Evolutionary conservation across 1,140 invertebrate species (phyloP).

Genomic region (Megathymus violae): DNA sequence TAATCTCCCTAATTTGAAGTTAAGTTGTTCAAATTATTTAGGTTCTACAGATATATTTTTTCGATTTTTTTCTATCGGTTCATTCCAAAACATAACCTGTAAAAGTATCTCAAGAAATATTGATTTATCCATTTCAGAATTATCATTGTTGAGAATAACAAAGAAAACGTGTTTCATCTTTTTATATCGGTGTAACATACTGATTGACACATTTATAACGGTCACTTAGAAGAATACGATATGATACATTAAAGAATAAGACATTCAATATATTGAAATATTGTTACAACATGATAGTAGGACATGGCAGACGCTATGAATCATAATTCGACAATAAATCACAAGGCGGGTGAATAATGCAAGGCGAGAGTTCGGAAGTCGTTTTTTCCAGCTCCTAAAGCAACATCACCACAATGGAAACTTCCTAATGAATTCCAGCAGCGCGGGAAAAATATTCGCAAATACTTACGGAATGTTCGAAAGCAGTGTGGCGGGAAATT

Average conservation of each 20-base stretch:
- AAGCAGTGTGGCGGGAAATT: constrained; percentile 22
- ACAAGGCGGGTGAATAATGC: constrained; percentile 52
- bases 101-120: too few relatives aligned
- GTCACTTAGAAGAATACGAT: too few relatives aligned
- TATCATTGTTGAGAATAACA: too few relatives aligned
- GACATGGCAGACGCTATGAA: constrained; percentile 3
- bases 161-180: too few relatives aligned
- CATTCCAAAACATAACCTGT: too few relatives aligned
- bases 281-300: neutral
- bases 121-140: too few relatives aligned
- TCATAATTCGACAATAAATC: constrained; percentile 32
- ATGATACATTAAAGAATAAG: neutral
- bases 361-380: constrained; percentile 42
- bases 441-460: constrained; percentile 41
- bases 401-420: constrained; percentile 39
- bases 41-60: too few relatives aligned
- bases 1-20: too few relatives aligned
- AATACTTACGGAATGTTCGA: constrained; percentile 38
- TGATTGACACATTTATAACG: too few relatives aligned
- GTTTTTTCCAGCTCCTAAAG: constrained; percentile 40
- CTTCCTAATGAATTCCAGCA: constrained; percentile 54
- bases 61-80: too few relatives aligned
- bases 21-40: too few relatives aligned
- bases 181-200: too few relatives aligned
- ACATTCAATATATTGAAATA: neutral